Evolutionary conservation across 2,113 vertebrate species (phyloP).

Genomic region (Mormyrus iriodes): DNA sequence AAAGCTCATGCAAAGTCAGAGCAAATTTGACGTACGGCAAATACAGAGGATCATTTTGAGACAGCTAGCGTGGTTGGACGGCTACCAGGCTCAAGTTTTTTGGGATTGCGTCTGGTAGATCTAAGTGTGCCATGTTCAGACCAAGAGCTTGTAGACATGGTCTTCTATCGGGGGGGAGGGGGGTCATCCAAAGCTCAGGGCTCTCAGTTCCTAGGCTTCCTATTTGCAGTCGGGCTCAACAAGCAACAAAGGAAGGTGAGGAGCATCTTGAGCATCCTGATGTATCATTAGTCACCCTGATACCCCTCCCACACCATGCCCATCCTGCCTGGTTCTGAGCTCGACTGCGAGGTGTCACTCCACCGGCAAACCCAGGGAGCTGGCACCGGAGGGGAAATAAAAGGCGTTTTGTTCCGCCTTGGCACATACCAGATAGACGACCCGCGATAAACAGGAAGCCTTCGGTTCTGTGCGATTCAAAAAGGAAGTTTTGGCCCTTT

Average conservation of each 20-base stretch:
- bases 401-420: neutral
- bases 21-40: neutral
- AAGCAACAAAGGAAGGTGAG: neutral
- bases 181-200: neutral
- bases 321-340: neutral
- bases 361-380: neutral
- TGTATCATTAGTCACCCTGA: neutral
- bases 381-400: neutral
- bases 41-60: conserved; percentile 2
- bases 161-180: neutral
- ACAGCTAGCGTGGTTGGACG: neutral
- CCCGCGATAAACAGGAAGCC: neutral
- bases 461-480: neutral
- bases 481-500: neutral
- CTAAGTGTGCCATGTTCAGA: neutral
- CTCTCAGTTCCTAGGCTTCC: neutral
- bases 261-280: neutral
- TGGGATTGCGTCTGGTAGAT: neutral
- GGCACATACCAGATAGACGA: neutral
- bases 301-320: neutral
- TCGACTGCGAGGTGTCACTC: neutral
- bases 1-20: neutral
- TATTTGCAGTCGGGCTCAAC: neutral
- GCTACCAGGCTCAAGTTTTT: neutral
- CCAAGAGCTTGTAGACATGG: neutral